Conservation (phyloP, 2,888 invertebrate genomes). For the Eupelmus urozonus region DNA sequence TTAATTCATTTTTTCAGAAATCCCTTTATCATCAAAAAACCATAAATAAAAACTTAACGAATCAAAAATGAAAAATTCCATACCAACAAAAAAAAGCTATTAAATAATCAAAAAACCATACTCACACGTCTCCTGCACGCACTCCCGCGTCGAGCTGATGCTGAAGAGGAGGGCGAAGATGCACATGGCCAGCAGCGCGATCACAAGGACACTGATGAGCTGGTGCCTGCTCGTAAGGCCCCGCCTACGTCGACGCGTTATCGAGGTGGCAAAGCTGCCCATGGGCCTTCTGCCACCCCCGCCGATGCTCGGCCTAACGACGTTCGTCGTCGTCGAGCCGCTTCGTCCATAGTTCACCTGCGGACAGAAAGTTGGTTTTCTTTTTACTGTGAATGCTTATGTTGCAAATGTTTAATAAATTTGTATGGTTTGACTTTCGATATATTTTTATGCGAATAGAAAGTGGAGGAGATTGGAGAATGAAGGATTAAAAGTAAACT, state of each 20-base stretch:
- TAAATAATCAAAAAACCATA: slow-evolving; percentile 54
- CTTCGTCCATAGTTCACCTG: slow-evolving; percentile 72
- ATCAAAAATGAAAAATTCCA: too few species aligned
- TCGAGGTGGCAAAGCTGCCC: slow-evolving; percentile 67
- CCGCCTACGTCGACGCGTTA: slow-evolving; percentile 66
- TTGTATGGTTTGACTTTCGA: too few species aligned
- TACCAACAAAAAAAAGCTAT: too few species aligned
- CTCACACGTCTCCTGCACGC: slow-evolving; percentile 69
- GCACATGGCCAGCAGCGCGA: slow-evolving; percentile 69
- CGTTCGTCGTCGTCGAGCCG: slow-evolving; percentile 68
- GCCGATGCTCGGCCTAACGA: slow-evolving; percentile 65
- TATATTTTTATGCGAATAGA: too few species aligned
- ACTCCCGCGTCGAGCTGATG: slow-evolving; percentile 68
- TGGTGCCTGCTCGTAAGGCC: slow-evolving; percentile 68
- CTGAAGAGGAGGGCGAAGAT: slow-evolving; percentile 70
- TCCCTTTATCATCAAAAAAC: too few species aligned
- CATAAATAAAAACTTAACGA: too few species aligned
- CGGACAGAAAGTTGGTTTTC: too few species aligned
- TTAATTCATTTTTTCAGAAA: too few species aligned
- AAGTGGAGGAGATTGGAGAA: too few species aligned
- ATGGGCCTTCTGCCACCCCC: slow-evolving; percentile 66
- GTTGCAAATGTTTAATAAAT: too few species aligned
- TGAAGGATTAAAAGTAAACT: too few species aligned
- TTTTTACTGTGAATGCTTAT: too few species aligned
- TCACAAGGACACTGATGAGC: slow-evolving; percentile 69